A percentile compares a stretch with the other conserved stretches of the same genome.
Conservation (phyloP, 2,113 vertebrate species). For the Rhinolophus ferrumequinum region DNA sequence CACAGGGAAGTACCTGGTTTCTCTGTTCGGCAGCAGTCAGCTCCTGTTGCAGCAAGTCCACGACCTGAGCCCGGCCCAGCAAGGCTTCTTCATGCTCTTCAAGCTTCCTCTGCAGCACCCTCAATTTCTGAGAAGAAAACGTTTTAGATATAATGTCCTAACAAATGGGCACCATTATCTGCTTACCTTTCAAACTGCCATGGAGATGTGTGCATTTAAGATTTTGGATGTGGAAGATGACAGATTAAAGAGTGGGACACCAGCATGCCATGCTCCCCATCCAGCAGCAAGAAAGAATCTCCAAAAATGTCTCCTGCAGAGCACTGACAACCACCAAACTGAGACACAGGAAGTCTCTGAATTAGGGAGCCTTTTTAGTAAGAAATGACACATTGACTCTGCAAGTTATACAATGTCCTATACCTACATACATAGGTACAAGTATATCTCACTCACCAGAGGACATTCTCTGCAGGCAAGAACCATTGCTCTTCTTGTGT, state of each 20-base stretch:
- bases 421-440: constrained; percentile 36
- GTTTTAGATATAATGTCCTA: neutral
- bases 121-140: constrained; percentile 85
- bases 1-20: constrained; percentile 88
- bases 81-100: constrained; percentile 92
- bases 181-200: constrained; percentile 28
- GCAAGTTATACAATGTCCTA: neutral
- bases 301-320: constrained; percentile 28
- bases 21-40: constrained; percentile 89
- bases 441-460: constrained; percentile 12
- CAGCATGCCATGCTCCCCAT: constrained; percentile 53
- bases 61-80: constrained; percentile 87
- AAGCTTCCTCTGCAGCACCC: constrained; percentile 86
- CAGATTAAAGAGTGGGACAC: constrained; percentile 7
- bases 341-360: constrained; percentile 11
- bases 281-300: constrained; percentile 32
- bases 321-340: constrained; percentile 1
- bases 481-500: constrained; percentile 46
- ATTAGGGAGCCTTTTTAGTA: constrained; percentile 8
- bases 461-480: constrained; percentile 46
- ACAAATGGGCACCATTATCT: neutral
- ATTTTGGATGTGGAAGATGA: neutral
- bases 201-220: neutral
- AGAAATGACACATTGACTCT: neutral
- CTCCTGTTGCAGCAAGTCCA: constrained; percentile 94